Conservation (phyloP, 2,113 vertebrate species). For the Sinocyclocheilus anophthalmus region DNA sequence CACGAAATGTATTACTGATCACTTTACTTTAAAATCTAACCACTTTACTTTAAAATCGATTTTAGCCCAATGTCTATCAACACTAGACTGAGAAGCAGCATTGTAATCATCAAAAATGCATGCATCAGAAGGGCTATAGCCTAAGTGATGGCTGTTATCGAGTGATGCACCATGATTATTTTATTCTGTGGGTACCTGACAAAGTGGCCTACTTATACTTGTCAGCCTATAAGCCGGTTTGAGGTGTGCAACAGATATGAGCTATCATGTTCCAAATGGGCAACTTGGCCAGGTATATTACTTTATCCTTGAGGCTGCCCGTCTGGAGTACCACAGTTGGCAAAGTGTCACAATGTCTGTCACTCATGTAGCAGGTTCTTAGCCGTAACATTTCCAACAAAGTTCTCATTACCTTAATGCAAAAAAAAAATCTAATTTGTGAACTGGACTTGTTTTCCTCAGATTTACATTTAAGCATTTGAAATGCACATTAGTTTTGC, state of each 20-base stretch:
- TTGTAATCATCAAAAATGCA: conserved; percentile 23
- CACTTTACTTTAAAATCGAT: conserved; percentile 13
- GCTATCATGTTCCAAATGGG: conserved; percentile 32
- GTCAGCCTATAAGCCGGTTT: conserved; percentile 29
- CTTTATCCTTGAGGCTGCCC: conserved; percentile 8
- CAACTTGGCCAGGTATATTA: background rate
- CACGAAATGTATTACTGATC: conserved; percentile 2
- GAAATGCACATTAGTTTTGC: too few relatives aligned
- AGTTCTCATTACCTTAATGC: background rate
- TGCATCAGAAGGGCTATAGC: conserved; percentile 28
- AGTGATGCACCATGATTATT: conserved; percentile 48
- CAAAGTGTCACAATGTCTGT: background rate
- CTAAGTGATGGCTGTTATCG: conserved; percentile 38
- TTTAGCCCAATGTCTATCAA: background rate
- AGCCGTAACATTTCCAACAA: background rate
- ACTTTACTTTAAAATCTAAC: conserved; percentile 14
- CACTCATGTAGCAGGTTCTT: background rate
- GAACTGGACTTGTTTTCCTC: too few relatives aligned
- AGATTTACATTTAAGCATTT: too few relatives aligned
- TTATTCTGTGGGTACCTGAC: conserved; percentile 33
- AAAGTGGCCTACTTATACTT: conserved; percentile 42
- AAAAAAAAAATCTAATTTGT: too few relatives aligned
- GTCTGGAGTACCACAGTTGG: conserved; percentile 37
- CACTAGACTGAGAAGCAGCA: background rate
- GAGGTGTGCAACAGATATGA: conserved; percentile 39